phyloP scores from a whole-genome alignment of 1,140 invertebrate species.

The Daktulosphaira vitifoliae region DNA sequence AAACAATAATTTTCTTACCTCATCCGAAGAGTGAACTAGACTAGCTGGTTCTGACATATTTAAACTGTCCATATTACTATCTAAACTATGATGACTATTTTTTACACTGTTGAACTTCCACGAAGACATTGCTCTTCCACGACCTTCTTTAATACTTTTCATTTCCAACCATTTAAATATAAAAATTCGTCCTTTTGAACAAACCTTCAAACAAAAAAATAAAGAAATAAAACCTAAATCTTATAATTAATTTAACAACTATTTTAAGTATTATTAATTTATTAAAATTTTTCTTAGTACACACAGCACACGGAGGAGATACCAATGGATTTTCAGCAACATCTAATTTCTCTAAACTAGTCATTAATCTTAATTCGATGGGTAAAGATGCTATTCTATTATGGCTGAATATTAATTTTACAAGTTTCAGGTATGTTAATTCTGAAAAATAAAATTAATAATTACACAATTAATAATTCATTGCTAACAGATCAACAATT shows the following conservation, averaged over 20 bases:
- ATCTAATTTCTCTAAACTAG: slow-evolving; percentile 63
- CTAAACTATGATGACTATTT: slow-evolving; percentile 9
- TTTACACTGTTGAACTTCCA: slow-evolving; percentile 6
- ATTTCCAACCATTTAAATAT: slow-evolving; percentile 90
- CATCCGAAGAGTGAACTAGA: slow-evolving; percentile 14
- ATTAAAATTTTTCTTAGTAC: slow-evolving; percentile 43
- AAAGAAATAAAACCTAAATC: slow-evolving; percentile 3
- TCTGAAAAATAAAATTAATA: slow-evolving; percentile 55
- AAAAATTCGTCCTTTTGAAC: slow-evolving; percentile 81
- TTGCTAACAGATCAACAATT: background rate
- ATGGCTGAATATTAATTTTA: slow-evolving; percentile 75
- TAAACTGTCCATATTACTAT: slow-evolving; percentile 27
- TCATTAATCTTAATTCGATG: slow-evolving; percentile 75
- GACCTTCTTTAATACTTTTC: slow-evolving; percentile 45
- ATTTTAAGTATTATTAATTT: no score
- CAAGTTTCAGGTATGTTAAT: slow-evolving; percentile 74
- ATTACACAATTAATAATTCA: background rate
- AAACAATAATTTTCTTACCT: background rate
- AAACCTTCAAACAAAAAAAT: slow-evolving; percentile 54
- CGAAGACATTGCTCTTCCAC: slow-evolving; percentile 36
- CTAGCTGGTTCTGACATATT: slow-evolving; percentile 3
- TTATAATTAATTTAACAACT: background rate
- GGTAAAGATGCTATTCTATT: slow-evolving; percentile 81
- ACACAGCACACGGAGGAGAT: slow-evolving; percentile 82
- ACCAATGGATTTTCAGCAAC: slow-evolving; percentile 81